phyloP scores from a whole-genome alignment of 2,113 vertebrate genomes.

The Helogale parvula region DNA sequence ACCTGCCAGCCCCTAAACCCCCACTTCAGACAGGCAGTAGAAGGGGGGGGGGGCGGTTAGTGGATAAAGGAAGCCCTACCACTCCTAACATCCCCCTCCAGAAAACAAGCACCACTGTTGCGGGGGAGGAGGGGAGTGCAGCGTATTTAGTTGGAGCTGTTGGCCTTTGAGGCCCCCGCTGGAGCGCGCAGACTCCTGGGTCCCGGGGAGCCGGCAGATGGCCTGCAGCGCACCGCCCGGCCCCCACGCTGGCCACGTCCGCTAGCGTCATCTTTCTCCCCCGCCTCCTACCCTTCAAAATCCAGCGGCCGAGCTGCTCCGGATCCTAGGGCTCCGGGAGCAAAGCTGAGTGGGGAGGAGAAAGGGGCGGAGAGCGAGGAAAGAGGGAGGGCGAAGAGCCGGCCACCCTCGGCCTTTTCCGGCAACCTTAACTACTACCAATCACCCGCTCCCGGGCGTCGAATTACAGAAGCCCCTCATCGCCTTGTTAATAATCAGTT shows the following conservation, averaged over 20 bases:
- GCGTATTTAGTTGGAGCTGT: not conserved
- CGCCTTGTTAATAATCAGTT: slow-evolving; percentile 78
- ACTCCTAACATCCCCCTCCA: not conserved
- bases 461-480: slow-evolving; percentile 77
- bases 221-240: slow-evolving; percentile 53
- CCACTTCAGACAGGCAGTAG: not conserved
- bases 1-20: not conserved
- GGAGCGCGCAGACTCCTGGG: slow-evolving; percentile 23
- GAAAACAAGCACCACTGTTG: not conserved
- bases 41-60: not conserved
- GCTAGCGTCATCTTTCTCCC: slow-evolving; percentile 54
- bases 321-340: not conserved
- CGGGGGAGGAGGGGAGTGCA: not conserved
- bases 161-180: not conserved
- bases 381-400: not conserved
- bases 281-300: slow-evolving; percentile 48
- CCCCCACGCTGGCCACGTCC: slow-evolving; percentile 61
- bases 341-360: slow-evolving; percentile 35
- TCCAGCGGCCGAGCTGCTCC: not conserved
- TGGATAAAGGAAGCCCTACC: slow-evolving; percentile 15
- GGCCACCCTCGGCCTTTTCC: not conserved
- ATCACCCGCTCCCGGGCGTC: slow-evolving; percentile 53
- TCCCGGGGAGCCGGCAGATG: slow-evolving; percentile 75
- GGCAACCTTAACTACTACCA: not conserved
- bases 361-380: slow-evolving; percentile 42